These are phyloP conservation scores for Cerastis rubricosa DNA, from an alignment of 2,888 invertebrate genomes.

Conservation along the genomic window DNA sequence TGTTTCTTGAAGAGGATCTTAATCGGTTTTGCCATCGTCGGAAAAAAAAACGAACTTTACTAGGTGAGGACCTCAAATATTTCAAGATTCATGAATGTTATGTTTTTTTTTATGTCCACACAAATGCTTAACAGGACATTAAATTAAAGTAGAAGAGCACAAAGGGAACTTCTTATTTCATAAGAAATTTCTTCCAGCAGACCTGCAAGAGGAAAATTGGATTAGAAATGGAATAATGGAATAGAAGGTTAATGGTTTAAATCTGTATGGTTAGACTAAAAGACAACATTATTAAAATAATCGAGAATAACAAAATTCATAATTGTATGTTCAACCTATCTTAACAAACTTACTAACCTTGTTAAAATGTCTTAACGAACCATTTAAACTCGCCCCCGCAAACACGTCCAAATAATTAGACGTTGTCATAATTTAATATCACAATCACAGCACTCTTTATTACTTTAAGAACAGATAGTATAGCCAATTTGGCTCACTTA, in stretches of 20 bases:
- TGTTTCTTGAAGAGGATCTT: neutral
- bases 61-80: neutral
- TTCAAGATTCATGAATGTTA: too few relatives aligned
- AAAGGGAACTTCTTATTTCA: too few relatives aligned
- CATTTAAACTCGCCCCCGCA: neutral
- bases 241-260: too few relatives aligned
- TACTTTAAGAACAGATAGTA: conserved; percentile 64
- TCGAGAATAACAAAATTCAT: neutral
- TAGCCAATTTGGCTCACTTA: conserved; percentile 76
- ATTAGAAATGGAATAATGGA: too few relatives aligned
- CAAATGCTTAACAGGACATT: too few relatives aligned
- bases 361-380: neutral
- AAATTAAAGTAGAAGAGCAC: too few relatives aligned
- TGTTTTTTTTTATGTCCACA: too few relatives aligned
- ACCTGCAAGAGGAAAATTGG: too few relatives aligned
- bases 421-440: conserved; percentile 33
- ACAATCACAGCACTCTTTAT: conserved; percentile 59
- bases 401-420: neutral
- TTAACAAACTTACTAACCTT: too few relatives aligned
- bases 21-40: neutral
- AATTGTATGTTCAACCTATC: too few relatives aligned
- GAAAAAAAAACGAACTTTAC: neutral
- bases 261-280: neutral
- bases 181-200: too few relatives aligned
- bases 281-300: neutral